Conservation (phyloP, 2,113 vertebrate species). For the Neogobius melanostomus region DNA sequence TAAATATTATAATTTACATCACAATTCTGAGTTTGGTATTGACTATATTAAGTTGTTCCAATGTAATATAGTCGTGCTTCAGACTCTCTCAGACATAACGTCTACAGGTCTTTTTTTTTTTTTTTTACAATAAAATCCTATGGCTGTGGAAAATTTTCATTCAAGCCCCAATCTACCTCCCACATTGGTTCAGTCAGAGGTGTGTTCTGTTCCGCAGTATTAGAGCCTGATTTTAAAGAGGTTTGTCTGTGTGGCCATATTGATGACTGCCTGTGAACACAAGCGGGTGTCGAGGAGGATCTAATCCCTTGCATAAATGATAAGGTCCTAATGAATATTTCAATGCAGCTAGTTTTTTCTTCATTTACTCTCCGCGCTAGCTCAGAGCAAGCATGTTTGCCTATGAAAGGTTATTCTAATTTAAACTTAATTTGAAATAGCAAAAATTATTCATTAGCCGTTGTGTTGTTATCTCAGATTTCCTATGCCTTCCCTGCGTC, state of each 20-base stretch:
- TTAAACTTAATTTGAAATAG: conserved; percentile 75
- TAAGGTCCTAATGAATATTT: conserved; percentile 81
- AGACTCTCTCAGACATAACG: conserved; percentile 5
- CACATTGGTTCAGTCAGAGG: conserved; percentile 59
- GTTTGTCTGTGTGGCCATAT: conserved; percentile 49
- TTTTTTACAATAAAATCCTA: conserved; percentile 74
- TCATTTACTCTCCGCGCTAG: conserved; percentile 61
- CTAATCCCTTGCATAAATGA: conserved; percentile 83
- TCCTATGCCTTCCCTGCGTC: conserved; percentile 38
- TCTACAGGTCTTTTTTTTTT: conserved; percentile 33
- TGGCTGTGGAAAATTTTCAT: conserved; percentile 67
- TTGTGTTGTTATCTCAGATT: conserved; percentile 53
- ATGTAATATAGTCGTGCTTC: too few species aligned
- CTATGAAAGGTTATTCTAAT: conserved; percentile 78
- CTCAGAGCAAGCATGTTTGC: conserved; percentile 73
- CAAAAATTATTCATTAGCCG: conserved; percentile 70
- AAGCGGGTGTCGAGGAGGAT: conserved; percentile 74
- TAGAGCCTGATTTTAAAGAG: conserved; percentile 25
- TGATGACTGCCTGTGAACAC: conserved; percentile 70
- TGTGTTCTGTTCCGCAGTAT: conserved; percentile 15
- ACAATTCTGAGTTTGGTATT: too few species aligned
- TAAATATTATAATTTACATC: too few species aligned
- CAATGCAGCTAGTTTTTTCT: conserved; percentile 70
- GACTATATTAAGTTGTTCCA: too few species aligned
- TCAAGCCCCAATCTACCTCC: conserved; percentile 37